Evolutionary conservation across 2,888 invertebrate genomes (phyloP).

Genomic region (Drosophila prostipennis): DNA sequence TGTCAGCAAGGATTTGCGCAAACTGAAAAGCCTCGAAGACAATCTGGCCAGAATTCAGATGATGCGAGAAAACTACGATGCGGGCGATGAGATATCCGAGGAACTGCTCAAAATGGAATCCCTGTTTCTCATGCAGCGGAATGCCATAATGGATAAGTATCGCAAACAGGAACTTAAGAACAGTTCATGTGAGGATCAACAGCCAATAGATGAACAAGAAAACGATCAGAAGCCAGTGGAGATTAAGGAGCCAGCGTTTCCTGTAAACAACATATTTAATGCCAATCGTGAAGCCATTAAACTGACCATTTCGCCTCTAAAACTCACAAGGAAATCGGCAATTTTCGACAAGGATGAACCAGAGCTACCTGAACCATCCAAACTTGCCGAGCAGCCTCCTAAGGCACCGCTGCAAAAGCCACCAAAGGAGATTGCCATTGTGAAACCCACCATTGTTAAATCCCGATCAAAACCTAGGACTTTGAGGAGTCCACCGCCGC

Average conservation of each 20-base stretch:
- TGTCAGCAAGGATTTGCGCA: slow-evolving; percentile 81
- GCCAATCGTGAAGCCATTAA: slow-evolving; percentile 83
- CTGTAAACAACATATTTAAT: slow-evolving; percentile 80
- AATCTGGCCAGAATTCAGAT: slow-evolving; percentile 82
- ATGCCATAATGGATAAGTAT: slow-evolving; percentile 81
- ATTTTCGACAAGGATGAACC: slow-evolving; percentile 68
- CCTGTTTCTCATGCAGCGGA: slow-evolving; percentile 80
- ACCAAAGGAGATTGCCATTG: slow-evolving; percentile 81
- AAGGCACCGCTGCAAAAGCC: slow-evolving; percentile 62
- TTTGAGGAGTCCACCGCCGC: slow-evolving; percentile 23
- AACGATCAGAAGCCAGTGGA: background rate
- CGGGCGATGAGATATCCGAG: slow-evolving; percentile 82
- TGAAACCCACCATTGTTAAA: slow-evolving; percentile 82
- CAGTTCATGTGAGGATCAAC: slow-evolving; percentile 11
- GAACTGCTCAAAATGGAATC: slow-evolving; percentile 82
- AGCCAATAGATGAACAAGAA: slow-evolving; percentile 5
- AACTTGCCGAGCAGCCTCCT: slow-evolving; percentile 18
- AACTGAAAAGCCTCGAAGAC: slow-evolving; percentile 80
- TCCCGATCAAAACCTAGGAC: slow-evolving; percentile 51
- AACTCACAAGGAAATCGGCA: slow-evolving; percentile 75
- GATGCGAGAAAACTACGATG: slow-evolving; percentile 83
- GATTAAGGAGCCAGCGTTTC: slow-evolving; percentile 35
- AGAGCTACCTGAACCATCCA: slow-evolving; percentile 25
- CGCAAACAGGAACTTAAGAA: slow-evolving; percentile 66
- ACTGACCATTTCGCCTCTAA: slow-evolving; percentile 81